phyloP scores from a whole-genome alignment of 2,113 vertebrate genomes.

The Apteryx owenii region DNA sequence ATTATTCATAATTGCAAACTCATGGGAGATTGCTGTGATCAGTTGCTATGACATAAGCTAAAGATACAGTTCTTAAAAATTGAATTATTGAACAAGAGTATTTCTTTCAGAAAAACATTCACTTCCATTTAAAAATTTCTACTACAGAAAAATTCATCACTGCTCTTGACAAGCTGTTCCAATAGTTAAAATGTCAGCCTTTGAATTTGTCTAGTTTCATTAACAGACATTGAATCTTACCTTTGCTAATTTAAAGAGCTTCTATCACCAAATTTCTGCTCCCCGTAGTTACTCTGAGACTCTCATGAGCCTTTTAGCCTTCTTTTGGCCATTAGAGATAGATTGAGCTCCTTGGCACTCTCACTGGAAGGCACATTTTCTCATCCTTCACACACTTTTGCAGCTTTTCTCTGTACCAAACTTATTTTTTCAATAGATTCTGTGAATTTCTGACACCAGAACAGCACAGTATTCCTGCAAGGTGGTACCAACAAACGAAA shows the following conservation, averaged over 20 bases:
- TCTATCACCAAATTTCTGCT: neutral
- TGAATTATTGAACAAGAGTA: neutral
- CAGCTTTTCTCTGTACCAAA: neutral
- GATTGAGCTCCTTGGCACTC: neutral
- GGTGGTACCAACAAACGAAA: neutral
- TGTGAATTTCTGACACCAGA: neutral
- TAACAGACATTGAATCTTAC: neutral
- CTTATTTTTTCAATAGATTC: neutral
- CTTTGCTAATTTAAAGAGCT: neutral
- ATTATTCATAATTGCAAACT: neutral
- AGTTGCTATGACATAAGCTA: neutral
- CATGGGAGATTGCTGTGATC: neutral
- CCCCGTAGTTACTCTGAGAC: fast-evolving
- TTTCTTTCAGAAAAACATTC: neutral
- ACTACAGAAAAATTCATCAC: neutral
- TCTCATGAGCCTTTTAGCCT: neutral
- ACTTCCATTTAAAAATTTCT: neutral
- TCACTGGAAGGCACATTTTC: neutral
- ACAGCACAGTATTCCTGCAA: neutral
- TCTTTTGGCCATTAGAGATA: neutral
- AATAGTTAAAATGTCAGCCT: neutral
- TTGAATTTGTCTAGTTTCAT: neutral
- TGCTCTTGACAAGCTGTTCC: neutral
- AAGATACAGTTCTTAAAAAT: neutral
- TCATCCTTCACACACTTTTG: neutral